Evolutionary conservation across 2,888 invertebrate species (phyloP), one percentile per base, ranked within the genome.

Genomic region (Mythimna lalbum): DNA sequence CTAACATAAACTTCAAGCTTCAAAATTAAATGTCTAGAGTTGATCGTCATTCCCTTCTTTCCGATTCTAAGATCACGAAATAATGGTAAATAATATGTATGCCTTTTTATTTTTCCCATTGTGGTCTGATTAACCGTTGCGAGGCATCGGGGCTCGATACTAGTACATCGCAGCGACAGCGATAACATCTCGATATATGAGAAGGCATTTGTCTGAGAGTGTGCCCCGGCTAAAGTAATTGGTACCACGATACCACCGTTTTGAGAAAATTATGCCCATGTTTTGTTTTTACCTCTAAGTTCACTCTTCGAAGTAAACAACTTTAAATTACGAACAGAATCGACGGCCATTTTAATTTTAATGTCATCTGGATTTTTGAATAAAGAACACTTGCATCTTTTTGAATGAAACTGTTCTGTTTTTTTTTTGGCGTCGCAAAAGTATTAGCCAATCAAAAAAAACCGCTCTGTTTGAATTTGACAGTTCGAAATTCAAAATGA

Each of bases 101-200:
- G 59, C 31, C 76, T 80, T 83, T 83, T 84, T 81, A 80, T 80
- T 83, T 76, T 76, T 78, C 63, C 84, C 73, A 76, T 82, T 80
- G 80, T 78, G 78, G 78, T 70, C 81, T 86, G 80, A 83, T 87
- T 85, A 86, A 85, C 81, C 71, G 71, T 69, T 79, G 78, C 55
- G 76, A 80, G 78, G 79, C 81, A 86, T 82, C 83, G 88, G 82
- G 86, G 84, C 73, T 81, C 83, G 80, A 86, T 86, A 73, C 80
- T 64, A 79, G 81, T 76, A 84, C 81, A 82, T 79, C 43, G 63
- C 63, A 39, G 52, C 64, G 93, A 93, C 92, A 47, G 53, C 62
- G 93, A 93, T 93, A 93, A 85, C 86, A 93, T 93, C 92, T 89
- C 89, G 91, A 90, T 88, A 90, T 89, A 90, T 89, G 91, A 90